Evolutionary conservation across 2,113 vertebrate genomes (phyloP), one percentile per base, ranked within the genome.

Genomic region (Egretta garzetta): DNA sequence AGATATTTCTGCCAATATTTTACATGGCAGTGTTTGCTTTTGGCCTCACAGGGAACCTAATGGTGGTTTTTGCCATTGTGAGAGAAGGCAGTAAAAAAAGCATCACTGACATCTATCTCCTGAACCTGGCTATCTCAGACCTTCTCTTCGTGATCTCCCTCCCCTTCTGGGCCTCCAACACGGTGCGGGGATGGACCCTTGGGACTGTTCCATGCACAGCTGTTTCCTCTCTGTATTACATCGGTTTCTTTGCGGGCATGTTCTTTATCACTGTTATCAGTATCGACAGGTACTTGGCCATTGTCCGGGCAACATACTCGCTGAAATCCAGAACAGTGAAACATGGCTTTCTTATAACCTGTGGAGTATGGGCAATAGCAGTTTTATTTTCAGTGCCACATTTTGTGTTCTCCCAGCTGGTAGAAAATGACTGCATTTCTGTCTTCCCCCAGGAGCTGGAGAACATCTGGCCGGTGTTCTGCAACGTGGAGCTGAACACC

Each of bases 191-290:
- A 20, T 98, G 99, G 98, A 86, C 96, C n/a, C 98, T 99, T 18
- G 98, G 99, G 49, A 94, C 98, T 2, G 5, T 14, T 1, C 21
- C 98, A 52, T 99, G 99, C 97, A 98, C 97, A 86, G 76, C 98
- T 21, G 95, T 99, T 22, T 98, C 98, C 2, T 98, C 98, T 0
- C 88, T 98, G 70, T 99, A 99, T 95, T 92, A 98, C 26, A 97
- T 99, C 0, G 99, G 98, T 60, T 99, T 99, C 84, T 99, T 99
- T 43, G 97, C 98, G 9, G 98, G 99, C 13, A 99, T 99, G 91
- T 99, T 99, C 95, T 99, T 99, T 77, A 98, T 99, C 75, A 98
- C 98, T 7, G 56, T 99, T 68, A 99, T 99, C 98, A 99, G 99
- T 90, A 66, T 99, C 0, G 99, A 99, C 84, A 98, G 99, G 14